Evolutionary conservation across 2,888 invertebrate species (phyloP).

Genomic region (Drosophila phalerata): DNA sequence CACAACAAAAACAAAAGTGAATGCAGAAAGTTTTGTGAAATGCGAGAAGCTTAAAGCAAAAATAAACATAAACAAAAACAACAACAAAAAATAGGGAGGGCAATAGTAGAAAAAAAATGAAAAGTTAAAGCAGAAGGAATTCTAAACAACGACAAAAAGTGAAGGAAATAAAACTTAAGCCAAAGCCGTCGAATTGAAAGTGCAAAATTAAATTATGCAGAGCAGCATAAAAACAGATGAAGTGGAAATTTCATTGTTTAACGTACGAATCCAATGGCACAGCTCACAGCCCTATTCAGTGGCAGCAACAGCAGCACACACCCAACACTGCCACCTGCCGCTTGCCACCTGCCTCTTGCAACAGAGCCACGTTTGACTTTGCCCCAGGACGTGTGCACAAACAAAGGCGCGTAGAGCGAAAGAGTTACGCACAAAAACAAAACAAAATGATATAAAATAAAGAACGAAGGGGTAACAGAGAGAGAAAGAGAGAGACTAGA

Average conservation of each 20-base stretch:
- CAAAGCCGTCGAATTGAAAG: slow-evolving; percentile 63
- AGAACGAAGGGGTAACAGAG: slow-evolving; percentile 1
- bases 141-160: slow-evolving; percentile 11
- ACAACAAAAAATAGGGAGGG: not conserved
- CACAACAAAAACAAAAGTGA: slow-evolving; percentile 21
- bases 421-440: slow-evolving; percentile 41
- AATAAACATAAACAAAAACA: slow-evolving; percentile 5
- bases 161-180: slow-evolving; percentile 44
- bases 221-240: slow-evolving; percentile 80
- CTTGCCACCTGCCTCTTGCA: slow-evolving; percentile 9
- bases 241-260: slow-evolving; percentile 81
- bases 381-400: slow-evolving; percentile 55
- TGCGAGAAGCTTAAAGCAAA: slow-evolving; percentile 12
- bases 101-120: slow-evolving; percentile 10
- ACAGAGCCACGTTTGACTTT: slow-evolving; percentile 30
- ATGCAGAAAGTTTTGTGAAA: slow-evolving; percentile 38
- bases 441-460: slow-evolving; percentile 24
- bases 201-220: slow-evolving; percentile 80
- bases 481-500: not conserved
- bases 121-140: slow-evolving; percentile 8
- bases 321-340: not conserved
- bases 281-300: not conserved
- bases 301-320: not conserved
- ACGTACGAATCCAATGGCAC: slow-evolving; percentile 55
- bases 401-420: slow-evolving; percentile 63